These are phyloP conservation scores for Drosophila maculinotata DNA, from an alignment of 2,888 invertebrate species.

Conservation along the genomic window DNA sequence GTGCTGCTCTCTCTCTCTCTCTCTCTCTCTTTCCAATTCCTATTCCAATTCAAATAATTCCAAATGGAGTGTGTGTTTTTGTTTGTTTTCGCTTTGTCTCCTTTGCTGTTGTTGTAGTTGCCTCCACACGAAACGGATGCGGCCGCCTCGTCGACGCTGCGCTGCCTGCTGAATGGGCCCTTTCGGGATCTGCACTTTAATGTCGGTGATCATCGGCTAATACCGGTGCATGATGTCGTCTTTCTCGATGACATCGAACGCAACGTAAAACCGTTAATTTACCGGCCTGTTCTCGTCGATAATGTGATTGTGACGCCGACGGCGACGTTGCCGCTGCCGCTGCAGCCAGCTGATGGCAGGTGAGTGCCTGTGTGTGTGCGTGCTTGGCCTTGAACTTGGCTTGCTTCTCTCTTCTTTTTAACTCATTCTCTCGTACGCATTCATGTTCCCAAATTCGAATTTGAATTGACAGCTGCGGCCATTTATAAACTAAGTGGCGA, in stretches of 20 bases:
- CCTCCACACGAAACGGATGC: slow-evolving; percentile 74
- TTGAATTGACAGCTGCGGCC: slow-evolving; percentile 18
- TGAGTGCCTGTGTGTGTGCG: no score
- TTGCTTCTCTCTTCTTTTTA: slow-evolving; percentile 27
- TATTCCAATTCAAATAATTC: slow-evolving; percentile 6
- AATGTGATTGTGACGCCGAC: slow-evolving; percentile 24
- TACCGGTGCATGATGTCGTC: slow-evolving; percentile 82
- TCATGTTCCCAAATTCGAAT: slow-evolving; percentile 13
- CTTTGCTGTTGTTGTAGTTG: slow-evolving; percentile 69
- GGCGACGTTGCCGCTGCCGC: slow-evolving; percentile 5
- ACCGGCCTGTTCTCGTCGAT: slow-evolving; percentile 74
- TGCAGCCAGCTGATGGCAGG: slow-evolving; percentile 45
- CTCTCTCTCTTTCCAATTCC: background rate
- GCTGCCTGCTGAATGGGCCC: slow-evolving; percentile 82
- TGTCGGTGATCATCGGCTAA: slow-evolving; percentile 75
- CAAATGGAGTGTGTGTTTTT: slow-evolving; percentile 20
- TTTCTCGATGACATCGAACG: slow-evolving; percentile 79
- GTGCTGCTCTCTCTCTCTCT: slow-evolving; percentile 56
- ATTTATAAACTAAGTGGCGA: slow-evolving; percentile 19
- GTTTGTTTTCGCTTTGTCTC: no score
- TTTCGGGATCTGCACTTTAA: slow-evolving; percentile 82
- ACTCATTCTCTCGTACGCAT: background rate
- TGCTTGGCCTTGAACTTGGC: slow-evolving; percentile 69
- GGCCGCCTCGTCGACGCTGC: slow-evolving; percentile 73
- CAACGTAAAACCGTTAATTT: slow-evolving; percentile 80